Base-by-base conservation (phyloP, 2,797 vertebrate species). In the Stomatorhinus walkeri region DNA sequence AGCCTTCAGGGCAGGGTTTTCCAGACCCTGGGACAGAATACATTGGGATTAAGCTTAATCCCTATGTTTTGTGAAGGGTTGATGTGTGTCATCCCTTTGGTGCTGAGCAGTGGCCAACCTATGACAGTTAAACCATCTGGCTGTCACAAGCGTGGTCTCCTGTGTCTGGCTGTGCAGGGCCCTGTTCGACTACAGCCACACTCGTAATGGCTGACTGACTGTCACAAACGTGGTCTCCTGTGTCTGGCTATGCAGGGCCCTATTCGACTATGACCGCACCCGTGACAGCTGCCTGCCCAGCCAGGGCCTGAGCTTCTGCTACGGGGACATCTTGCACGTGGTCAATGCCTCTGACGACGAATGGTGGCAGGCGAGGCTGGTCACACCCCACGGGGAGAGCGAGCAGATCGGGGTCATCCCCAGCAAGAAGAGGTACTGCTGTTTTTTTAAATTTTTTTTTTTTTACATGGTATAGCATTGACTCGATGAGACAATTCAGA, bases 351-450 rank as follows among this genome's bases (percentile, higher is more conserved):
- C 98, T 0, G 98, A 99, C 3, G 98, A 99, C 6, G 98, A 99
- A 93, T 99, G 98, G 98, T 99, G 98, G 98, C 98, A 99, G 93
- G 98, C 98, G 2, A 96, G 98, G 91, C 95, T 99, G n/a, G 98
- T 99, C 91, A 99, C 98, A 0, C 97, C 97, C 85, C 98, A 98
- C 0, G 98, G 98, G 59, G 98, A 99, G 93, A 99, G 98, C 0
- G 98, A 99, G 93, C 98, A 99, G 96, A 99, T 99, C 0, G 98
- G 98, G 28, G 98, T 99, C 93, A 99, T 99, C 92, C 98, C 98
- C 84, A 99, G 98, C 96, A 99, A 99, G 95, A 99, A 99, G 93
- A 97, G 98, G 98, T 99, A 94, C 14, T 0, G 14, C 79, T 72
- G 46, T 22, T 24, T 24, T 46, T 24, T n/a, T 32, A 32, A 32